Evolutionary conservation across 2,888 invertebrate species (phyloP), one percentile per base, ranked within the genome.

Genomic region (Scaptomyza caliginosa): DNA sequence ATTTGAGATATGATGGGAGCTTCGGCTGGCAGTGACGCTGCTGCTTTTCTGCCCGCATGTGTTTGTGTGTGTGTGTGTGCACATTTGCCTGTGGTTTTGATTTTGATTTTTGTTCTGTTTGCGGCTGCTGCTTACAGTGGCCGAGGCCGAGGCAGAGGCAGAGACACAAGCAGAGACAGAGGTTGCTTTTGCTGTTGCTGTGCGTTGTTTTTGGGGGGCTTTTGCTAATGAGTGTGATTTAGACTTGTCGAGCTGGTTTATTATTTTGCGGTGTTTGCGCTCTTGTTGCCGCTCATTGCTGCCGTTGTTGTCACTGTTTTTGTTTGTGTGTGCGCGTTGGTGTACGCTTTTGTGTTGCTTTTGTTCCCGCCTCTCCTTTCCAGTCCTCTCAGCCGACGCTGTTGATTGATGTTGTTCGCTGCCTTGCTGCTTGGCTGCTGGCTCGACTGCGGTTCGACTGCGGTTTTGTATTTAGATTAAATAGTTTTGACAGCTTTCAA

Each of bases 191-290:
- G 65, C 57, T 70, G 54, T 75, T 77, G 58, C 51, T 67, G 59
- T 74, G 66, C 59, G 66, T 74, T 69, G 58, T 70, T 70, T 72
- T 72, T 72, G 52, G 78, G 67, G 76, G 67, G 83, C 79, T 86
- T 86, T 82, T 87, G 83, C 83, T 83, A 83, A 83, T 87, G 83
- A 83, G 83, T 85, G 87, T 83, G 83, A 83, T 83, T 83, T 83
- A 70, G 87, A 83, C 87, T 83, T 83, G 87, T 83, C 83, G 83
- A 83, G 83, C 83, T 82, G 83, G 83, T 83, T 83, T 83, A 86
- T 83, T 83, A 87, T 83, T 83, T 82, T 82, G 87, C 84, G 82
- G 82, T 83, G 85, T 87, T 86, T 86, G 87, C 87, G 85, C 85
- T 82, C 82, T 85, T 82, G 72, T 86, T 81, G 77, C 60, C 67